Conservation (phyloP, 2,113 vertebrate species). For the Oriolus oriolus region DNA sequence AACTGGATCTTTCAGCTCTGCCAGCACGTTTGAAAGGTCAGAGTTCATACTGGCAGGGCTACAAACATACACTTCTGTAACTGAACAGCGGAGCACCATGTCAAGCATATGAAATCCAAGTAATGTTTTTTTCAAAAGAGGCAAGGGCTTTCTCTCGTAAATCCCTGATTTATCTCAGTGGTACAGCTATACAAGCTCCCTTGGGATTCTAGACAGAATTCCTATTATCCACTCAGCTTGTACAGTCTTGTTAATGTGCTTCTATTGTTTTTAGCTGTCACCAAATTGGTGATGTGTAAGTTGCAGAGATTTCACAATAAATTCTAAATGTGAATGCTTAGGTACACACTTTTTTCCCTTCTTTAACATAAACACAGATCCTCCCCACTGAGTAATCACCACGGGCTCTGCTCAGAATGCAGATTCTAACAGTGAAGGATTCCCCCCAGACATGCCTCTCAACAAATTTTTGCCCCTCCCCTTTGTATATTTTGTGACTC, state of each 20-base stretch:
- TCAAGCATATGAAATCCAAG: not conserved
- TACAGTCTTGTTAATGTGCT: not conserved
- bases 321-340: not conserved
- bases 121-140: not conserved
- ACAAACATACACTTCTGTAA: not conserved
- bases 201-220: not conserved
- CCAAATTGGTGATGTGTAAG: not conserved
- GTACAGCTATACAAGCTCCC: not conserved
- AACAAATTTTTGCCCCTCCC: not conserved
- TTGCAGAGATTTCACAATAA: not conserved
- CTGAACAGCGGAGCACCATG: not conserved
- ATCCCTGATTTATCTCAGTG: not conserved
- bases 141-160: not conserved
- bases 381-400: not conserved
- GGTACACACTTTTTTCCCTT: not conserved
- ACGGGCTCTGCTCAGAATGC: not conserved
- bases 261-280: not conserved
- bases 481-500: not conserved
- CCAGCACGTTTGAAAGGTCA: not conserved
- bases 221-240: not conserved
- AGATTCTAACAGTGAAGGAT: not conserved
- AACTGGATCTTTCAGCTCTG: not conserved
- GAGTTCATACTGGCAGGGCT: not conserved
- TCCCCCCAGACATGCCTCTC: not conserved
- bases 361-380: not conserved